A percentile compares a stretch with the other conserved stretches of the same genome.
phyloP scores from a whole-genome alignment of 53 echinoderm and acorn worm species.

The Antedon mediterranea region DNA sequence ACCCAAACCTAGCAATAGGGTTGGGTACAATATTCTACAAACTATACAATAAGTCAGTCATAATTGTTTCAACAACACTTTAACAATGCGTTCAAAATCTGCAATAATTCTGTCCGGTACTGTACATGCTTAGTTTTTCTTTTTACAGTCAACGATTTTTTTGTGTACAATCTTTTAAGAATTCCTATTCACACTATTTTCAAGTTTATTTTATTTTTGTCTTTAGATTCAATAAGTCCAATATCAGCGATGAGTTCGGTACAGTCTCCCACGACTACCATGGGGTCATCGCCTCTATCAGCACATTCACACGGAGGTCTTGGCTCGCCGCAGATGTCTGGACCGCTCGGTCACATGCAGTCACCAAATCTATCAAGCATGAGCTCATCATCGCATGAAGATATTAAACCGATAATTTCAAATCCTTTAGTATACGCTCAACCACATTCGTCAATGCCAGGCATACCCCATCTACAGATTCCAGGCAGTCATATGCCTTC shows the following conservation, averaged over 20 bases:
- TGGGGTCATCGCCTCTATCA: conserved; percentile 68
- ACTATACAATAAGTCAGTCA: no score
- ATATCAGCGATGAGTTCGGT: conserved; percentile 60
- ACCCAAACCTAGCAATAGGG: no score
- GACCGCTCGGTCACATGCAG: conserved; percentile 43
- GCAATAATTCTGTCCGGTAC: no score
- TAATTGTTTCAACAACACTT: no score
- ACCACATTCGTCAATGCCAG: conserved; percentile 28
- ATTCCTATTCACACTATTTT: not conserved
- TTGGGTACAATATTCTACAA: no score
- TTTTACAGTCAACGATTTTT: no score
- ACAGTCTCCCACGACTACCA: conserved; percentile 91
- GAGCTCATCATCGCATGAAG: conserved; percentile 50
- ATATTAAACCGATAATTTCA: conserved; percentile 82
- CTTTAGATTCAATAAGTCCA: conserved; percentile 93
- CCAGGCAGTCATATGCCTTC: conserved; percentile 37
- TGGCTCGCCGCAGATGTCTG: not conserved
- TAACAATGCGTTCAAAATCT: no score
- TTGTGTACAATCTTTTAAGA: no score
- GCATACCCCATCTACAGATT: conserved; percentile 17
- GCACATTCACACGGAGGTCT: not conserved
- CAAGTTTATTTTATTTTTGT: conserved; percentile 10
- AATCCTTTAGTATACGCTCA: conserved; percentile 36
- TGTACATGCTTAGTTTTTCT: no score
- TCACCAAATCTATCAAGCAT: conserved; percentile 79